Conservation (phyloP, 1,140 invertebrate genomes). For the Telenomus remus region DNA sequence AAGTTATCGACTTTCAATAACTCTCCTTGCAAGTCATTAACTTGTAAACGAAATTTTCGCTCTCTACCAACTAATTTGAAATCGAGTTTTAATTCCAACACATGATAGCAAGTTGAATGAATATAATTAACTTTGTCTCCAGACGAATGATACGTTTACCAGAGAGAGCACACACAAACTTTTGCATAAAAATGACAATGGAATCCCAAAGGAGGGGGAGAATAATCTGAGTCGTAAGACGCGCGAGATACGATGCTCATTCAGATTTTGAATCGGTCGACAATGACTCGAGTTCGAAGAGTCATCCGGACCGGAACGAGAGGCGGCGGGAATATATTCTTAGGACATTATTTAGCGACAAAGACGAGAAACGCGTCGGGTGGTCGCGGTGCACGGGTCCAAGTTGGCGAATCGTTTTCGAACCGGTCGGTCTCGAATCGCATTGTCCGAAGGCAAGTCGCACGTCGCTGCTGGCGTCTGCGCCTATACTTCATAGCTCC, state of each 20-base stretch:
- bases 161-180: no score
- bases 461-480: constrained; percentile 62
- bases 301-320: constrained; percentile 6
- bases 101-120: no score
- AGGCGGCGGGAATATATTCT: constrained; percentile 6
- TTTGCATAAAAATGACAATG: no score
- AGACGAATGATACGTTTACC: no score
- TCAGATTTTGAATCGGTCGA: not conserved
- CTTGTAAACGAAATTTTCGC: no score
- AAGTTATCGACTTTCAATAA: no score
- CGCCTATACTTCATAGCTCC: constrained; percentile 68
- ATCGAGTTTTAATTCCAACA: no score
- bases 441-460: constrained; percentile 67
- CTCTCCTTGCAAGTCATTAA: no score
- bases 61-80: no score
- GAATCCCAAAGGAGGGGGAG: no score
- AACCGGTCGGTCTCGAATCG: constrained; percentile 55
- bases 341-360: constrained; percentile 36
- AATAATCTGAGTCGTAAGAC: not conserved
- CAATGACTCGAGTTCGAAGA: constrained; percentile 7
- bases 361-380: constrained; percentile 29
- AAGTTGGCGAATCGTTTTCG: constrained; percentile 13
- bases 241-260: not conserved
- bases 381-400: constrained; percentile 26
- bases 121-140: no score